Base-by-base conservation (phyloP, 2,797 vertebrate genomes). In the Sparus aurata region DNA sequence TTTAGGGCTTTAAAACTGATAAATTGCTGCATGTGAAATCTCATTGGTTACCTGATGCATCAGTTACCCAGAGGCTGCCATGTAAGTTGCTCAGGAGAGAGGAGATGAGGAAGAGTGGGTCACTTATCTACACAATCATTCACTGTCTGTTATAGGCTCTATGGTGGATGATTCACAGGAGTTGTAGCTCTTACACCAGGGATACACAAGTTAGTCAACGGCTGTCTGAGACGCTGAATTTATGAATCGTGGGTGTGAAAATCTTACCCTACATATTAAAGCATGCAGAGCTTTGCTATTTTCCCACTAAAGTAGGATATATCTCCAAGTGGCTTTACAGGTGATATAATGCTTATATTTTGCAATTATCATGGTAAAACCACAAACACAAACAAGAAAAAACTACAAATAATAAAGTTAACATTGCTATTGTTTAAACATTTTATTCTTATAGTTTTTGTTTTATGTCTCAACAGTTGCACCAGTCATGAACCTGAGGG, bases 401-500 rank as follows among this genome's bases (percentile, higher is more conserved):
- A 49, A 1, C 4, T 6, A 16, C 46, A 2, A 5, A 27, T 2
- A 55, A 9, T 13, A 30, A 8, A 27, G 13, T 55, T 25, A 17
- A 15, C 7, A 55, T 34, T 8, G 34, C 34, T 34, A 34, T 34
- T 8, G 34, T 34, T 34, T 34, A 34, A 34, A 9, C 34, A 47
- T 17, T 47, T 15, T 25, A 0, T 25, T 38, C 38, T 1, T 38
- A 38, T 12, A 49, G 15, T 22, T 62, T 15, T 65, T 22, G 38
- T 73, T 75, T 69, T 61, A 41, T 87, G 75, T 93, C 76, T 87
- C 23, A 64, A 83, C 93, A 99, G 98, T 98, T 93, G 95, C 96
- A 83, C 96, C 98, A 62, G 97, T 97, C 0, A 94, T 96, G 93
- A 97, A 97, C 88, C 88, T 99, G 84, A 96, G 90, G 72, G 94